A percentile compares a stretch with the other conserved stretches of the same genome.
Evolutionary conservation across 2,797 vertebrate species (phyloP).

Genomic region (Pseudotriccus pelzelni): DNA sequence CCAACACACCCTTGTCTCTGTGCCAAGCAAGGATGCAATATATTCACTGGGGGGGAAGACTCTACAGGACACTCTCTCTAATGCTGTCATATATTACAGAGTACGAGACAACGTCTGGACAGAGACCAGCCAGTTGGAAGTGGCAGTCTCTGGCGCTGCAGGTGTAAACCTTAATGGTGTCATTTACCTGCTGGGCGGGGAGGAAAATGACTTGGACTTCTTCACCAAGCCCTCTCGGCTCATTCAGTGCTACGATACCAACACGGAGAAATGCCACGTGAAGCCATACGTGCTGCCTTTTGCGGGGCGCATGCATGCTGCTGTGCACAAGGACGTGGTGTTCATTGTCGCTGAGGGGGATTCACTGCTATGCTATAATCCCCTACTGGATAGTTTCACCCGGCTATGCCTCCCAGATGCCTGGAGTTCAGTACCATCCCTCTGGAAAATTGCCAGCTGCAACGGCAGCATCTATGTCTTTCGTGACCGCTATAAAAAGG

Average conservation of each 20-base stretch:
- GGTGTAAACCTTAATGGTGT: conserved; percentile 94
- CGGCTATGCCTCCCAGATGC: conserved; percentile 93
- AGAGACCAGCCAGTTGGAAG: conserved; percentile 94
- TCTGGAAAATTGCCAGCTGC: conserved; percentile 99
- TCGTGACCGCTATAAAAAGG: conserved; percentile 96
- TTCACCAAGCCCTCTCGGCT: conserved; percentile 97
- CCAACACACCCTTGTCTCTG: conserved; percentile 95
- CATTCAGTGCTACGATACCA: conserved; percentile 96
- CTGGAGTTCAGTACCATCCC: conserved; percentile 94
- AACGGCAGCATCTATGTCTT: conserved; percentile 98
- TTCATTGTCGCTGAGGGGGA: conserved; percentile 96
- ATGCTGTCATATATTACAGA: conserved; percentile 94
- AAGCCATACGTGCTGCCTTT: conserved; percentile 96
- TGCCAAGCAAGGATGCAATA: conserved; percentile 88
- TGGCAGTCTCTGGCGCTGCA: conserved; percentile 92
- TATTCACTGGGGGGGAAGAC: conserved; percentile 97
- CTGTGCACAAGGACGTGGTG: conserved; percentile 95
- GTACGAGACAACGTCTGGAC: conserved; percentile 97
- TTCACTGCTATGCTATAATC: conserved; percentile 95
- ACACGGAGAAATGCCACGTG: conserved; percentile 89
- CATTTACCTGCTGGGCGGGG: conserved; percentile 95
- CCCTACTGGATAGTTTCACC: conserved; percentile 95
- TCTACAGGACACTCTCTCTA: conserved; percentile 94
- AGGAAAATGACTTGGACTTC: conserved; percentile 98
- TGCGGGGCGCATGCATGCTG: conserved; percentile 94